Base-by-base conservation (phyloP, 2,888 invertebrate genomes). In the Platycnemis pennipes region DNA sequence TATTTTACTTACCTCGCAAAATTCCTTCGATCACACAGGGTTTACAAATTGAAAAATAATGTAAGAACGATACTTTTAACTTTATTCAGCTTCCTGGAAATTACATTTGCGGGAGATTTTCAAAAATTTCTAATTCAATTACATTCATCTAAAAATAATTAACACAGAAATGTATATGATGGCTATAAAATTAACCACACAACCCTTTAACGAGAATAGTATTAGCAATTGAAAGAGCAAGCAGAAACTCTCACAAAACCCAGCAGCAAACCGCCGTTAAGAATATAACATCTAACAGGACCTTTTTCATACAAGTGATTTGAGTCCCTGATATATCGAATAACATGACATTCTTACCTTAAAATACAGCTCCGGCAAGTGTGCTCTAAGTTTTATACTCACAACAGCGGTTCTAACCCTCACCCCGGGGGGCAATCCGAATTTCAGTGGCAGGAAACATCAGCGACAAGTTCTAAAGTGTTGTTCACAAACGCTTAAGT, bases 51-150 rank as follows among this genome's bases (percentile, higher is more conserved):
- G 26, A 77, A 22, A 77, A 77, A 77, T 37, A 11, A 77, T 37
- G 8, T 77, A 77, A 77, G 77, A 77, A 77, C 77, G 77, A 77
- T 77, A 77, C 77, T 77, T 77, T 77, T 77, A 77, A 77, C 77
- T 77, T 77, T 77, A 77, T 77, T 77, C 77, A 77, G 77, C 77
- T 77, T 77, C 77, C 77, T 77, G 77, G 77, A 77, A 77, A 77
- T 77, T 77, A 77, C 77, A 77, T 77, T 77, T 77, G 77, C 77
- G 77, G 77, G 77, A 77, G 77, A 77, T 77, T 77, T 77, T 77
- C 37, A 77, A 77, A 77, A 77, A 77, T 77, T 31, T 77, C 77
- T 77, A 77, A 77, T 77, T 77, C 77, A 77, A 77, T 77, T 77
- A 77, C 77, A 77, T 77, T 77, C 77, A 77, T 77, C 77, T 77